Percentiles rank a stretch among this genome's conserved stretches.
phyloP scores from a whole-genome alignment of 37 sponge, comb jelly and placozoan species.

The Halisarca cf. caerulea region DNA sequence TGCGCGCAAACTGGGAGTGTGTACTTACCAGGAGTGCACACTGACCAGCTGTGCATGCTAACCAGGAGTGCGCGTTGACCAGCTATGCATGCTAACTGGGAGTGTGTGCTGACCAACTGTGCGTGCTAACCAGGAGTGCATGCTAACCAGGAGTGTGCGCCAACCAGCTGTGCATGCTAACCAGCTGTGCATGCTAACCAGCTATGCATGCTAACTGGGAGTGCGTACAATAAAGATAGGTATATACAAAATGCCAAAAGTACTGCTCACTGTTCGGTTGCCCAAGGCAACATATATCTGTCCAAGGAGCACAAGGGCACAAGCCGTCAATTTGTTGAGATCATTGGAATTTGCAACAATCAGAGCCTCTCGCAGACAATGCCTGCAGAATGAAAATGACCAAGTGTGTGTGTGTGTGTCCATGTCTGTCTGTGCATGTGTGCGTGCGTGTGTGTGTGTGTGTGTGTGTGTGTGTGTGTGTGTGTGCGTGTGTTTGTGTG shows the following conservation, averaged over 20 bases:
- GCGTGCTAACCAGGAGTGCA: too few relatives aligned
- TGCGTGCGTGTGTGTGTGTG: neutral
- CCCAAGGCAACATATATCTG: conserved; percentile 86
- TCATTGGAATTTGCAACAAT: conserved; percentile 78
- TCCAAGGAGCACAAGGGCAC: conserved; percentile 83
- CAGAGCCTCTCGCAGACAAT: conserved; percentile 71
- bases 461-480: neutral
- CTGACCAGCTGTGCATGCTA: too few relatives aligned
- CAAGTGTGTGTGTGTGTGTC: neutral
- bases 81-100: too few relatives aligned
- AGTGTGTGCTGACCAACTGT: too few relatives aligned
- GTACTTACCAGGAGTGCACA: too few relatives aligned
- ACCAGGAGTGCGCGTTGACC: too few relatives aligned
- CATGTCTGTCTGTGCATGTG: neutral
- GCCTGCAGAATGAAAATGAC: conserved; percentile 17
- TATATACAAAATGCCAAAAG: neutral
- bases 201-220: neutral
- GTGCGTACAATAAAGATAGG: neutral
- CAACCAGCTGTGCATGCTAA: neutral
- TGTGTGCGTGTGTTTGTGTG: too few relatives aligned
- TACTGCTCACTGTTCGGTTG: conserved; percentile 67
- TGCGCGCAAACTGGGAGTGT: too few relatives aligned
- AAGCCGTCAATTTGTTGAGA: conserved; percentile 83
- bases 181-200: too few relatives aligned
- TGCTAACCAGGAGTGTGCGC: neutral